phyloP scores from a whole-genome alignment of 2,888 invertebrate genomes.

The Ptychoptera contaminata region DNA sequence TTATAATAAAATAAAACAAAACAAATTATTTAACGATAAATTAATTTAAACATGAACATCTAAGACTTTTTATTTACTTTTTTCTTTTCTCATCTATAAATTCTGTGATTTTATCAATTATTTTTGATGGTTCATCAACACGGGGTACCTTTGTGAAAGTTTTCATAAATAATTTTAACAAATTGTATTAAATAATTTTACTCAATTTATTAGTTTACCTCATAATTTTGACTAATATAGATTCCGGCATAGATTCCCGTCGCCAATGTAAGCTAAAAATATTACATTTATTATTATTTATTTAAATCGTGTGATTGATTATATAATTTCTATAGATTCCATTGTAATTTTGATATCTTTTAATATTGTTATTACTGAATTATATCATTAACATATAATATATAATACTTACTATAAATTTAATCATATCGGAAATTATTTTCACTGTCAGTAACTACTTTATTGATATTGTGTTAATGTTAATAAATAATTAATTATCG shows the following conservation, averaged over 20 bases:
- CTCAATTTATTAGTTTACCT: constrained; percentile 33
- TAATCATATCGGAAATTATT: background rate
- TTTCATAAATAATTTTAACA: constrained; percentile 2
- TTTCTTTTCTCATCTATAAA: constrained; percentile 41
- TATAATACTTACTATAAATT: constrained; percentile 1
- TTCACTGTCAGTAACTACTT: background rate
- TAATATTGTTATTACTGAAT: background rate
- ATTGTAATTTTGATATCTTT: background rate
- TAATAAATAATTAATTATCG: too few species aligned
- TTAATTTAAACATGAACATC: background rate
- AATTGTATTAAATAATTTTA: constrained; percentile 9
- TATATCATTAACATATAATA: background rate
- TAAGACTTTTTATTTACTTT: background rate
- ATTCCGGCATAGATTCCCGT: constrained; percentile 56
- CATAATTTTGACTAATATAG: constrained; percentile 57
- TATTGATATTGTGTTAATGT: too few species aligned
- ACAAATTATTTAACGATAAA: too few species aligned
- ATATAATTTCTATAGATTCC: background rate
- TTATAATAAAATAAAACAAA: constrained; percentile 19
- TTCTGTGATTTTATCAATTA: constrained; percentile 53
- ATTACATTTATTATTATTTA: constrained; percentile 4
- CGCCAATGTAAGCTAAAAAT: constrained; percentile 43
- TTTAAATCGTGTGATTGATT: background rate
- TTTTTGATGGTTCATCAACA: constrained; percentile 64
- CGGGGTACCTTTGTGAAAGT: constrained; percentile 52